These are phyloP conservation scores for Phalacrocorax pelagicus DNA, from an alignment of 2,113 vertebrate species.

Conservation along the genomic window DNA sequence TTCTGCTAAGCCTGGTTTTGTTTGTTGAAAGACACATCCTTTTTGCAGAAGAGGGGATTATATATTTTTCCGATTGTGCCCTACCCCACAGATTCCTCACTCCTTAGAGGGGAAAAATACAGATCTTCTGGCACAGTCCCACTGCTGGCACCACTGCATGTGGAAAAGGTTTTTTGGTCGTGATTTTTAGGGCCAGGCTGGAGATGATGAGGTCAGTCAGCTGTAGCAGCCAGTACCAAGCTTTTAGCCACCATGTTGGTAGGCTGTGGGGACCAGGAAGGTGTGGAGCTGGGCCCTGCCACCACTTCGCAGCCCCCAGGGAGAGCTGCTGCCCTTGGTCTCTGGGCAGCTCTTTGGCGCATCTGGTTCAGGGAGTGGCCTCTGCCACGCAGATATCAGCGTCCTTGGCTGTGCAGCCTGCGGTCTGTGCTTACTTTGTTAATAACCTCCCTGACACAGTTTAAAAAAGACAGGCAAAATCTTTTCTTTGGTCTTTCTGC, in stretches of 20 bases:
- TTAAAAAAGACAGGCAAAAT: not conserved
- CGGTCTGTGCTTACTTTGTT: not conserved
- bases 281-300: not conserved
- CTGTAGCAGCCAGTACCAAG: not conserved
- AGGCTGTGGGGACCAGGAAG: fast-evolving
- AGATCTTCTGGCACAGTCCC: not conserved
- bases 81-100: not conserved
- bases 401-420: not conserved
- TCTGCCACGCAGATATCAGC: not conserved
- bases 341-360: fast-evolving
- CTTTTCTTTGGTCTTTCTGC: not conserved
- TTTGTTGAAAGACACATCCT: not conserved
- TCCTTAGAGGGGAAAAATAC: not conserved
- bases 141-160: not conserved
- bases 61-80: not conserved
- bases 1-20: not conserved
- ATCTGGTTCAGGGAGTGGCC: fast-evolving
- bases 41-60: not conserved
- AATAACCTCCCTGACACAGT: not conserved
- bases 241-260: not conserved
- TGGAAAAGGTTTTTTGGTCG: not conserved
- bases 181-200: not conserved
- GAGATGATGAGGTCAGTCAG: not conserved
- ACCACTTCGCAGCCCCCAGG: fast-evolving
- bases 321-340: not conserved